Evolutionary conservation across 1,140 invertebrate genomes (phyloP).

Genomic region (Saccostrea cuccullata): DNA sequence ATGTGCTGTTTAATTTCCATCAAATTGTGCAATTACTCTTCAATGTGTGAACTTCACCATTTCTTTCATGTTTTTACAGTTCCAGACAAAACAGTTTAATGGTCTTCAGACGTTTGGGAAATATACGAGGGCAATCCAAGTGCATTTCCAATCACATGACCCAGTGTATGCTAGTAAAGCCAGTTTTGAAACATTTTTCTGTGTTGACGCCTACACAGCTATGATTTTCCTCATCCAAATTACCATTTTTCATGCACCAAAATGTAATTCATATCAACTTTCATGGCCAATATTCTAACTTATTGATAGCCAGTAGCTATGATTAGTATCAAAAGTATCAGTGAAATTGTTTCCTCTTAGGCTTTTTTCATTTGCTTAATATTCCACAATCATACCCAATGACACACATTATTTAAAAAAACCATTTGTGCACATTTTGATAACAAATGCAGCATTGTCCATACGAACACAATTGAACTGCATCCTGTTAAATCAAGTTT

Average conservation of each 20-base stretch:
- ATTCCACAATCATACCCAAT: neutral
- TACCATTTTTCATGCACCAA: slow-evolving; percentile 30
- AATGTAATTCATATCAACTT: slow-evolving; percentile 32
- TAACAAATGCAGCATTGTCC: neutral
- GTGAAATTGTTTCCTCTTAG: neutral
- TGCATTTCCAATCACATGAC: slow-evolving; percentile 23
- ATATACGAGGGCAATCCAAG: neutral
- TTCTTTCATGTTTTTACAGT: slow-evolving; percentile 19
- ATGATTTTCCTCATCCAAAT: neutral
- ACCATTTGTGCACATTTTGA: neutral
- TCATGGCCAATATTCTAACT: slow-evolving; percentile 27
- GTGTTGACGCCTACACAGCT: neutral
- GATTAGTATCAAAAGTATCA: neutral
- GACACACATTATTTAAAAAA: neutral
- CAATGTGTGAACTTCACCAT: slow-evolving; percentile 7
- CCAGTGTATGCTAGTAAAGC: neutral
- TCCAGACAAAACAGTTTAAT: slow-evolving; percentile 11
- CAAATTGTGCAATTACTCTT: slow-evolving; percentile 31
- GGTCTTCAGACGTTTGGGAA: slow-evolving; percentile 13
- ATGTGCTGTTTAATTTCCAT: neutral
- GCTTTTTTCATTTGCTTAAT: slow-evolving; percentile 11
- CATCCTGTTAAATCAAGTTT: too few relatives aligned
- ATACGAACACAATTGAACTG: too few relatives aligned
- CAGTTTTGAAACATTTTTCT: neutral
- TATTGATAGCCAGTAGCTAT: slow-evolving; percentile 21